These are phyloP conservation scores for Solen grandis DNA, from an alignment of 1,140 invertebrate species.

Conservation along the genomic window DNA sequence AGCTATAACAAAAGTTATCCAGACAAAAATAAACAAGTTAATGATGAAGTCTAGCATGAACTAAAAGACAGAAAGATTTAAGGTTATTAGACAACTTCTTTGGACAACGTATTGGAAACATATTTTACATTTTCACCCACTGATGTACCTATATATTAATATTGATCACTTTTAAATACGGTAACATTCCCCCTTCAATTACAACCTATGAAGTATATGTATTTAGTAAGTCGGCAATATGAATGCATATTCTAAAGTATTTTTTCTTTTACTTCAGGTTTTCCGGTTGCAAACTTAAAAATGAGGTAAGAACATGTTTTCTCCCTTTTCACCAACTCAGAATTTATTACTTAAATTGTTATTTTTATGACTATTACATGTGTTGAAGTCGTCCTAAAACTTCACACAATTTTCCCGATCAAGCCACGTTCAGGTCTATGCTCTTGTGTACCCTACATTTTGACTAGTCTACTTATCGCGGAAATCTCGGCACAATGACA, in stretches of 20 bases:
- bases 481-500: constrained; percentile 29
- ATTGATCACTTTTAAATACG: neutral
- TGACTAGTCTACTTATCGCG: too few relatives aligned
- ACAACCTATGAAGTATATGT: too few relatives aligned
- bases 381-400: neutral
- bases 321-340: neutral
- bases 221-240: too few relatives aligned
- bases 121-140: neutral
- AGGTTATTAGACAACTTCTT: too few relatives aligned
- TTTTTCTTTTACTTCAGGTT: constrained; percentile 67
- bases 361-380: neutral
- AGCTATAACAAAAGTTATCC: too few relatives aligned
- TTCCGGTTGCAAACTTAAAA: constrained; percentile 76
- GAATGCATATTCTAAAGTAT: too few relatives aligned
- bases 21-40: too few relatives aligned
- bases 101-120: neutral
- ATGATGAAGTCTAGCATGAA: too few relatives aligned
- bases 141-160: neutral
- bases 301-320: constrained; percentile 68
- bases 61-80: too few relatives aligned
- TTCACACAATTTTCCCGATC: neutral
- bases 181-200: neutral
- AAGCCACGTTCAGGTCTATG: too few relatives aligned
- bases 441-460: too few relatives aligned
- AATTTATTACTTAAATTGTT: neutral